Base-by-base conservation (phyloP, 2,113 vertebrate species). In the Bujurquina vittata region DNA sequence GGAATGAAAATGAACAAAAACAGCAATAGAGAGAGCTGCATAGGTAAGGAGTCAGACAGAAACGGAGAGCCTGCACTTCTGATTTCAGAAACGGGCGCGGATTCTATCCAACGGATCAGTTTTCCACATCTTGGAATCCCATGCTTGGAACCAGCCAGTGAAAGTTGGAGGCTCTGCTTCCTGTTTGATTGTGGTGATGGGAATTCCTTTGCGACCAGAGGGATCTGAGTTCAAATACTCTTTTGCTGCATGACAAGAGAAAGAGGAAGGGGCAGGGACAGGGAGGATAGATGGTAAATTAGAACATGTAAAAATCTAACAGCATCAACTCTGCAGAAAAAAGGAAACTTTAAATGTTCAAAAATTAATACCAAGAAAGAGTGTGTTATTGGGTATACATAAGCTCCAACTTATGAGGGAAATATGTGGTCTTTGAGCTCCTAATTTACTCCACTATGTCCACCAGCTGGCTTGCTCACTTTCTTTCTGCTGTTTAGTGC, bases 91-190 rank as follows among this genome's bases (percentile, higher is more conserved):
- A 31, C 23, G n/a, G 33, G 61, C 75, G 10, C 87, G 89, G 65
- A 96, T 94, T 79, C 87, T 90, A 0, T 93, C 93, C 79, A 95
- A 10, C 2, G 93, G 91, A 75, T 95, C 94, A 7, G 0, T 46
- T 92, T 95, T 93, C 95, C 96, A 96, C 95, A 96, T 94, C 33
- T 93, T 93, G 46, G 80, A 0, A 74, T 96, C 96, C 96, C 96
- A 96, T 20, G 94, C 96, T 80, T 96, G 95, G 94, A 96, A 96
- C 96, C 96, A 96, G 84, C 96, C 96, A 26, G 92, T 96, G 89
- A 96, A 96, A 1, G 91, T 95, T 15, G 92, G 92, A 9, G 95
- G 96, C 80, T 96, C 96, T 1, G 84, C 75, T 26, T 94, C 95
- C 77, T 96, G 96, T 84, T 95, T 96, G 79, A 96, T 92, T 84